Conservation (phyloP, 2,888 invertebrate genomes). For the Scaeva pyrastri region DNA sequence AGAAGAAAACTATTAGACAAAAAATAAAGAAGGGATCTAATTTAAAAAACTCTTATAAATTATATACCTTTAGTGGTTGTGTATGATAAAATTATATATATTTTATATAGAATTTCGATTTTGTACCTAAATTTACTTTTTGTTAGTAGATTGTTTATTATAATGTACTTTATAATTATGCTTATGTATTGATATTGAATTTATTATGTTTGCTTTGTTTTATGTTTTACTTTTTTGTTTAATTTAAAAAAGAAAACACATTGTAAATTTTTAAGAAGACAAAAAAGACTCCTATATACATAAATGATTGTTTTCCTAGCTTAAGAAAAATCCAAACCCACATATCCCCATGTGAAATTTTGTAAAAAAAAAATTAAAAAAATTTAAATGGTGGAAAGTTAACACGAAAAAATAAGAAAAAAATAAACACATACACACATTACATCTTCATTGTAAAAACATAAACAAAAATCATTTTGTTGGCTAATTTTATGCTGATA, state of each 20-base stretch:
- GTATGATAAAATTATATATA: constrained; percentile 35
- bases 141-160: constrained; percentile 44
- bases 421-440: constrained; percentile 30
- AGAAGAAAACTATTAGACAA: constrained; percentile 82
- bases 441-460: constrained; percentile 68
- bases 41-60: constrained; percentile 1
- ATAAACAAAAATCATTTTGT: constrained; percentile 56
- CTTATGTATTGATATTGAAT: constrained; percentile 56
- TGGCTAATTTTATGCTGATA: constrained; percentile 56
- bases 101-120: constrained; percentile 61
- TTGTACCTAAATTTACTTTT: constrained; percentile 69
- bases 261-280: constrained; percentile 66
- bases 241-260: constrained; percentile 36
- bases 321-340: constrained; percentile 54
- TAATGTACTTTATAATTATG: background rate
- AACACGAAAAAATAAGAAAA: background rate
- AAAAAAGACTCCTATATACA: constrained; percentile 30
- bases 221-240: constrained; percentile 42
- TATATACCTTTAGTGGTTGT: constrained; percentile 33
- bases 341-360: constrained; percentile 46
- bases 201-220: constrained; percentile 27
- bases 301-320: constrained; percentile 46
- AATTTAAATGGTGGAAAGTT: constrained; percentile 31
- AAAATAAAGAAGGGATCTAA: background rate
- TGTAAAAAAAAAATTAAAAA: constrained; percentile 25